Evolutionary conservation across 2,888 invertebrate species (phyloP).

Genomic region (Phyllotreta cruciferae): DNA sequence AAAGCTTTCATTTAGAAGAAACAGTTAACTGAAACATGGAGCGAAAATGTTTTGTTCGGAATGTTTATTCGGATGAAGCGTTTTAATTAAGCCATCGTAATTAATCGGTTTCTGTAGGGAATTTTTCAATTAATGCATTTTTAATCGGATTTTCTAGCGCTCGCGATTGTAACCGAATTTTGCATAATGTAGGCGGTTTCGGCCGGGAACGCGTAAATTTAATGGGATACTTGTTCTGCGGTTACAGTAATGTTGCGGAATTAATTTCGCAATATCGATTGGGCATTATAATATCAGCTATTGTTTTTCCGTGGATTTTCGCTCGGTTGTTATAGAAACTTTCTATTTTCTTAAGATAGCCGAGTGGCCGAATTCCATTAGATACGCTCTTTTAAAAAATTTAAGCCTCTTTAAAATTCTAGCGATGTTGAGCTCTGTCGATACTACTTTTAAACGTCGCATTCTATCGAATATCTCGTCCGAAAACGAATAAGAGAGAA

Average conservation of each 20-base stretch:
- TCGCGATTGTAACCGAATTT: constrained; percentile 8
- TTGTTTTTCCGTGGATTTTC: too few relatives aligned
- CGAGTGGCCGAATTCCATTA: neutral
- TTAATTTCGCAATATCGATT: constrained; percentile 1
- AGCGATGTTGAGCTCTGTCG: constrained; percentile 3
- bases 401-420: constrained; percentile 3
- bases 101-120: constrained; percentile 3
- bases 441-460: constrained; percentile 6
- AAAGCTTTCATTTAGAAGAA: too few relatives aligned
- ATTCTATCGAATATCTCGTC: constrained; percentile 2
- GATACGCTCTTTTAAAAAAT: neutral
- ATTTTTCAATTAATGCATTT: constrained; percentile 15
- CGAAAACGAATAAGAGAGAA: constrained; percentile 7
- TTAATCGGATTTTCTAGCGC: constrained; percentile 16
- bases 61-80: too few relatives aligned
- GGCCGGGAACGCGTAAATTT: neutral
- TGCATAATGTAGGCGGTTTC: constrained; percentile 4
- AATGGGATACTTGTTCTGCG: too few relatives aligned
- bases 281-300: too few relatives aligned
- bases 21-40: too few relatives aligned
- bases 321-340: too few relatives aligned
- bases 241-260: too few relatives aligned
- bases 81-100: neutral
- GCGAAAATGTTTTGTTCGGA: too few relatives aligned
- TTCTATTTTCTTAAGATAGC: too few relatives aligned